Evolutionary conservation across 92 coral and sea anemone species (phyloP).

Genomic region (Porites lobata): DNA sequence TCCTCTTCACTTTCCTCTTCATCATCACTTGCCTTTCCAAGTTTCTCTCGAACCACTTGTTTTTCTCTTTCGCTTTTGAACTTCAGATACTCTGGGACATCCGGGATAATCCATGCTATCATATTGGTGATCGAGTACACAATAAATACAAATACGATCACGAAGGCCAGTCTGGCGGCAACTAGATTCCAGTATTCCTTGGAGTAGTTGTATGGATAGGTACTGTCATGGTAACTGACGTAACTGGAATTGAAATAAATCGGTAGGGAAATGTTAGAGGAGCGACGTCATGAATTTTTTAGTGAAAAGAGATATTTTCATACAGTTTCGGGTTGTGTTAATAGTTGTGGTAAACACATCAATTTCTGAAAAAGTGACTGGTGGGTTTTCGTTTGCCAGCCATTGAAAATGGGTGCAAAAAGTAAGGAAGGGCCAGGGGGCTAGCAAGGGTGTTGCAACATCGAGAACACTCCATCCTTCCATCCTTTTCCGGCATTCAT

Average conservation of each 20-base stretch:
- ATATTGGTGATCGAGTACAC: slow-evolving; percentile 56
- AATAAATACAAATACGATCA: slow-evolving; percentile 81
- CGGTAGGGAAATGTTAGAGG: background rate
- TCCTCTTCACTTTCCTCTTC: slow-evolving; percentile 12
- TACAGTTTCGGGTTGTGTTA: background rate
- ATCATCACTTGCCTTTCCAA: slow-evolving; percentile 38
- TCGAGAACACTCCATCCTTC: too few species aligned
- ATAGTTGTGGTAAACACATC: too few species aligned
- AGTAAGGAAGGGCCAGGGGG: too few species aligned
- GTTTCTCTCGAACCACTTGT: slow-evolving; percentile 62
- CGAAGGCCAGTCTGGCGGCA: slow-evolving; percentile 89
- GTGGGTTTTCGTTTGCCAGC: too few species aligned
- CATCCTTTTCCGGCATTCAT: too few species aligned
- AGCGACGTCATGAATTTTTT: background rate
- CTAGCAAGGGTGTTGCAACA: too few species aligned
- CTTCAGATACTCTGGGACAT: slow-evolving; percentile 75
- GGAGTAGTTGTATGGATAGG: slow-evolving; percentile 61
- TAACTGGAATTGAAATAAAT: slow-evolving; percentile 51
- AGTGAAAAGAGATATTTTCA: background rate
- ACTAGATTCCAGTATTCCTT: slow-evolving; percentile 88
- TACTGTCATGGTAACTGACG: slow-evolving; percentile 77
- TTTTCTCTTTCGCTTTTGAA: slow-evolving; percentile 78
- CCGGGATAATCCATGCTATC: slow-evolving; percentile 87
- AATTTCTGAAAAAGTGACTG: too few species aligned
- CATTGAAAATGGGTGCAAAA: too few species aligned